Evolutionary conservation across 2,888 invertebrate species (phyloP).

Genomic region (Hirtodrosophila duncani): DNA sequence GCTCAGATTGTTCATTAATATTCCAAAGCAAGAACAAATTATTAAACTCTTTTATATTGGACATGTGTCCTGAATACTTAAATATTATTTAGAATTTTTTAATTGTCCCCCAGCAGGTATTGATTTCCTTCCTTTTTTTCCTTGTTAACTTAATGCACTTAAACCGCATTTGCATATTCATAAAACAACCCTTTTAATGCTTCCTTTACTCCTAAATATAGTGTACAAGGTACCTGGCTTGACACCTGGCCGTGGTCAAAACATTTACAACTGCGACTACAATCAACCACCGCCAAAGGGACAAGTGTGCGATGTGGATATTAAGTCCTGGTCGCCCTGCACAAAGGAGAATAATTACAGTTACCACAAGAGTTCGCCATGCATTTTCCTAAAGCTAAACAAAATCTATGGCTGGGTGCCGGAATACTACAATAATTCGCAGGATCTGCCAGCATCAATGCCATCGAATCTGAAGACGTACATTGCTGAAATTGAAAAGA

Average conservation of each 20-base stretch:
- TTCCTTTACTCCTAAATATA: slow-evolving; percentile 70
- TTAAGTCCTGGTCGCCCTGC: slow-evolving; percentile 89
- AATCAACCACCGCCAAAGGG: slow-evolving; percentile 84
- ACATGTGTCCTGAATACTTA: no score
- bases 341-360: slow-evolving; percentile 91
- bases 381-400: slow-evolving; percentile 96
- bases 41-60: no score
- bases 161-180: no score
- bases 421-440: slow-evolving; percentile 86
- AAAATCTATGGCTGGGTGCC: slow-evolving; percentile 96
- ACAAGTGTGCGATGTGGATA: slow-evolving; percentile 92
- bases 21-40: no score
- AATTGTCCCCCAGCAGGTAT: no score
- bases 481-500: slow-evolving; percentile 80
- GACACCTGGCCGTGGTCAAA: slow-evolving; percentile 85
- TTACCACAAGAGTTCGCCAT: slow-evolving; percentile 94
- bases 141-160: no score
- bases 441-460: slow-evolving; percentile 86
- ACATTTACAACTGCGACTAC: slow-evolving; percentile 87
- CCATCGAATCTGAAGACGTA: slow-evolving; percentile 84
- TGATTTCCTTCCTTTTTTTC: no score
- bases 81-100: no score
- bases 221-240: slow-evolving; percentile 87
- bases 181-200: no score
- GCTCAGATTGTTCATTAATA: no score